phyloP scores from a whole-genome alignment of 2,888 invertebrate genomes.

The Halictus ligatus region DNA sequence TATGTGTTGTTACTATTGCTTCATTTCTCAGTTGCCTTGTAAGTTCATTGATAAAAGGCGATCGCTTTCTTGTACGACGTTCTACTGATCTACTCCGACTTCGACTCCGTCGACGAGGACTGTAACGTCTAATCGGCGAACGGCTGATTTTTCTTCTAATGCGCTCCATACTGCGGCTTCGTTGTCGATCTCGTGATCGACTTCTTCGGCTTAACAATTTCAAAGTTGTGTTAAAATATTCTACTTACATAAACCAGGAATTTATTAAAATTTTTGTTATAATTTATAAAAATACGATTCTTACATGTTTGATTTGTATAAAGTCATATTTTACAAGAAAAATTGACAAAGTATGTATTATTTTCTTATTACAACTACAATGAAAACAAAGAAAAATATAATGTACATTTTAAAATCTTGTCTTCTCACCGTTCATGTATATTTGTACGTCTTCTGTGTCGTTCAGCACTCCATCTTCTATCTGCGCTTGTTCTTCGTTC shows the following conservation, averaged over 20 bases:
- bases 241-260: constrained; percentile 8
- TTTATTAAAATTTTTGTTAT: constrained; percentile 17
- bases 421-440: constrained; percentile 80
- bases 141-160: constrained; percentile 78
- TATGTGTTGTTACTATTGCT: constrained; percentile 62
- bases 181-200: constrained; percentile 80
- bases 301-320: constrained; percentile 21
- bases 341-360: constrained; percentile 11
- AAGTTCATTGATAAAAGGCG: constrained; percentile 82
- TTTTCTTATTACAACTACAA: constrained; percentile 16
- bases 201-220: constrained; percentile 77
- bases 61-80: constrained; percentile 78
- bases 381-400: constrained; percentile 21
- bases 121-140: constrained; percentile 76
- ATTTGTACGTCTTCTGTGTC: constrained; percentile 74
- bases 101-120: constrained; percentile 75
- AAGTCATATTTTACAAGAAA: constrained; percentile 15
- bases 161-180: constrained; percentile 75
- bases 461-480: constrained; percentile 76
- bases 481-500: constrained; percentile 78
- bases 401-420: constrained; percentile 32
- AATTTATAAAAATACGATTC: constrained; percentile 17
- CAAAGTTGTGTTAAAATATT: constrained; percentile 56
- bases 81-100: constrained; percentile 74
- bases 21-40: constrained; percentile 79